These are phyloP conservation scores for Sciurus niger DNA, from an alignment of 2,113 vertebrate species.

Conservation along the genomic window DNA sequence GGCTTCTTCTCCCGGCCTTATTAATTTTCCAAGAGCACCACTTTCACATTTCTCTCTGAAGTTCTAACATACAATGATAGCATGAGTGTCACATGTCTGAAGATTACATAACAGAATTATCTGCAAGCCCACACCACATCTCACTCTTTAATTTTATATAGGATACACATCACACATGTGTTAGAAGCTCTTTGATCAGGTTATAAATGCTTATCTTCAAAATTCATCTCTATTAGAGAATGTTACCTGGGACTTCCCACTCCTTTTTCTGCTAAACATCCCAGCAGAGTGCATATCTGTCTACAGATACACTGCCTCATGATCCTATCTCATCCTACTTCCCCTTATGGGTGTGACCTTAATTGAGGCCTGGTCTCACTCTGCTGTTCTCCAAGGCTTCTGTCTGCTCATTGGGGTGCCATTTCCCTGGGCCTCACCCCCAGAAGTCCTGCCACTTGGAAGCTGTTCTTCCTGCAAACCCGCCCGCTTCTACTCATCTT, in stretches of 20 bases:
- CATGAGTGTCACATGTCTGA: not conserved
- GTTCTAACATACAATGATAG: not conserved
- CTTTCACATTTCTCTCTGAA: conserved; percentile 21
- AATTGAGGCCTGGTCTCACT: not conserved
- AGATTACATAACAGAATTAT: conserved; percentile 11
- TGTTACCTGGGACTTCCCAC: conserved; percentile 55
- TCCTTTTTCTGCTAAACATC: conserved; percentile 22
- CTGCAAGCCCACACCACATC: not conserved
- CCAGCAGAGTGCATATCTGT: not conserved
- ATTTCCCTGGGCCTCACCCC: not conserved
- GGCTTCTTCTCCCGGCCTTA: not conserved
- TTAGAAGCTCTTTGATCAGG: not conserved
- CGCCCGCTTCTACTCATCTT: not conserved
- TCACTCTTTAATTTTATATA: not conserved
- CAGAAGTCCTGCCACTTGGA: not conserved
- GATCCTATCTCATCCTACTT: not conserved
- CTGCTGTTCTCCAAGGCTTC: not conserved
- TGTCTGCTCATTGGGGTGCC: not conserved
- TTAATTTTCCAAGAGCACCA: conserved; percentile 30
- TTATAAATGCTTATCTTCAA: conserved; percentile 55
- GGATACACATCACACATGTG: not conserved
- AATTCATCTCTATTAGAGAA: conserved; percentile 57
- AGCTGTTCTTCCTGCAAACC: no score
- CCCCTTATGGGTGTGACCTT: not conserved
- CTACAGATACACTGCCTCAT: not conserved